Conservation (phyloP, 2,797 vertebrate species). For the Ispidina picta region DNA sequence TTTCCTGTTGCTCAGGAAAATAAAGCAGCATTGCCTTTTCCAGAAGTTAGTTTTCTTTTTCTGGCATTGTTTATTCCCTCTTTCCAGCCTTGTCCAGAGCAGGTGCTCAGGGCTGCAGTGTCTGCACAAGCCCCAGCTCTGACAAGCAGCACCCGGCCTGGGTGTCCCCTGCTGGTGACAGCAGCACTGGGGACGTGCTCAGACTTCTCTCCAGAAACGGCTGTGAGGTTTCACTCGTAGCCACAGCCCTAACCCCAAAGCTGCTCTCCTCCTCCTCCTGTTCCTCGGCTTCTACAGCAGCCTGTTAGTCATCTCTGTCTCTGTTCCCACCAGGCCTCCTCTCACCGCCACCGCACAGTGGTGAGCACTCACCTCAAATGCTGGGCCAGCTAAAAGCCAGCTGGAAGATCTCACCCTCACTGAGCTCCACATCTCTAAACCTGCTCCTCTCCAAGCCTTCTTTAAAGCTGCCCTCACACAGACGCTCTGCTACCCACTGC, state of each 20-base stretch:
- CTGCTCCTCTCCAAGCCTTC: background rate
- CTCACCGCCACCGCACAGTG: rapidly evolving
- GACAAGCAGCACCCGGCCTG: rapidly evolving
- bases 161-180: background rate
- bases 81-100: background rate
- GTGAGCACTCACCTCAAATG: rapidly evolving
- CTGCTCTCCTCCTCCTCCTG: background rate
- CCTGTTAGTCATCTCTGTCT: background rate
- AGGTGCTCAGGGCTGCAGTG: background rate
- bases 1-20: background rate
- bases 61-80: background rate
- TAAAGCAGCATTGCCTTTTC: background rate
- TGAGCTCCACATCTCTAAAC: background rate
- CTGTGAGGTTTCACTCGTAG: background rate
- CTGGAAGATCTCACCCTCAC: background rate
- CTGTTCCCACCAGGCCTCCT: background rate
- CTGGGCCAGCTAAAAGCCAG: rapidly evolving
- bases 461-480: background rate
- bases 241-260: background rate
- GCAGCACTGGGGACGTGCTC: rapidly evolving
- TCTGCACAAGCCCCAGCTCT: rapidly evolving
- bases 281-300: background rate
- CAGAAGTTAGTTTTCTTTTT: background rate
- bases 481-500: background rate
- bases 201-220: background rate